A percentile compares a stretch with the other conserved stretches of the same genome.
Evolutionary conservation across 2,888 invertebrate genomes (phyloP).

Genomic region (Penaeus monodon): DNA sequence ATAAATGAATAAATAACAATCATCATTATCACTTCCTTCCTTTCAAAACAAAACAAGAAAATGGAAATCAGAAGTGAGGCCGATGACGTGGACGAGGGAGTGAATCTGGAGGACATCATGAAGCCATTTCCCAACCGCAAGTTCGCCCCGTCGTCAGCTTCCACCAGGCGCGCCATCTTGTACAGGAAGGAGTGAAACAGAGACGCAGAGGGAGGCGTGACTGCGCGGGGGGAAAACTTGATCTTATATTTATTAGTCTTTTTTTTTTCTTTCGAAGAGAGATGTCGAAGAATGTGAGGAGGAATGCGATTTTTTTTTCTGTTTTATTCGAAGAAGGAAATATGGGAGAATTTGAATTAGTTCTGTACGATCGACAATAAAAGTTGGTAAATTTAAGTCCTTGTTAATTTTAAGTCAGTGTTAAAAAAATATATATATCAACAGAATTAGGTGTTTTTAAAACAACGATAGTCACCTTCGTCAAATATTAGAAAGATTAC

Average conservation of each 20-base stretch:
- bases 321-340: no score
- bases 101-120: conserved; percentile 67
- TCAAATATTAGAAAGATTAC: no score
- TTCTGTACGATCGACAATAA: no score
- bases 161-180: not conserved
- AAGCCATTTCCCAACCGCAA: not conserved
- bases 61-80: conserved; percentile 94
- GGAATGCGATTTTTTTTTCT: no score
- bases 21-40: not conserved
- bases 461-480: no score
- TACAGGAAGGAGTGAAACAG: not conserved
- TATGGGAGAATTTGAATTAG: no score
- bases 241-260: not conserved
- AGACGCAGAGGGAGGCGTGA: not conserved
- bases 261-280: no score
- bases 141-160: conserved; percentile 5
- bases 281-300: no score
- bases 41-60: conserved; percentile 74
- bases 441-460: no score
- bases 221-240: not conserved
- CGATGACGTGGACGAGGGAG: conserved; percentile 88
- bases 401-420: no score
- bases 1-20: not conserved
- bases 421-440: no score
- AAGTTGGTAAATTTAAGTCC: no score